Conservation (phyloP, 2,797 vertebrate genomes). For the Bradypodion pumilum region DNA sequence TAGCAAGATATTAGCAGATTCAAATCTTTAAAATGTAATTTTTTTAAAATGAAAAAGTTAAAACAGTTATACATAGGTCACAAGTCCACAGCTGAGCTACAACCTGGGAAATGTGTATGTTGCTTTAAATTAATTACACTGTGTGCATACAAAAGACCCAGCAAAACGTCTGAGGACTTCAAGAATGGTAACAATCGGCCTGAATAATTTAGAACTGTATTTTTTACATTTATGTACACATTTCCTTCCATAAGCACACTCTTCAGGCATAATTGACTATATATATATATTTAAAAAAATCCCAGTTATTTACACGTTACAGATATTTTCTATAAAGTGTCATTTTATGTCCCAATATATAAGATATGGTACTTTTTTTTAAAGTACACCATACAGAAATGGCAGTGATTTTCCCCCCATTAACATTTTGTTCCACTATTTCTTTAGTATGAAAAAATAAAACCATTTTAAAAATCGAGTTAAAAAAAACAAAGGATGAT, state of each 20-base stretch:
- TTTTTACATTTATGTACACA: slow-evolving; percentile 86
- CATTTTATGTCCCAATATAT: slow-evolving; percentile 81
- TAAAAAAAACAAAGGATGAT: slow-evolving; percentile 69
- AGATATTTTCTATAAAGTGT: slow-evolving; percentile 80
- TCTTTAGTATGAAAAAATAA: slow-evolving; percentile 83
- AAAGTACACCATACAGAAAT: slow-evolving; percentile 92
- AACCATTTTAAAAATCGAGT: slow-evolving; percentile 76
- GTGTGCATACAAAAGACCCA: slow-evolving; percentile 85
- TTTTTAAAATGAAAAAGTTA: slow-evolving; percentile 59
- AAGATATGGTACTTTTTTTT: slow-evolving; percentile 84
- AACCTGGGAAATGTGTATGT: slow-evolving; percentile 65
- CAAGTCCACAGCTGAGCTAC: slow-evolving; percentile 77
- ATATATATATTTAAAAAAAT: slow-evolving; percentile 46
- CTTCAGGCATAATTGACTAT: slow-evolving; percentile 74
- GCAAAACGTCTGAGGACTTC: slow-evolving; percentile 81
- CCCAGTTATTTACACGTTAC: slow-evolving; percentile 59
- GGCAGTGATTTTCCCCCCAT: slow-evolving; percentile 86
- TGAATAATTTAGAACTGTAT: slow-evolving; percentile 82
- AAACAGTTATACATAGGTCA: slow-evolving; percentile 78
- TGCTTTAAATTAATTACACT: slow-evolving; percentile 85
- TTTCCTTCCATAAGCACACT: slow-evolving; percentile 75
- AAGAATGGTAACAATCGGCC: slow-evolving; percentile 81
- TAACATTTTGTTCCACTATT: slow-evolving; percentile 74
- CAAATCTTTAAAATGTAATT: slow-evolving; percentile 66
- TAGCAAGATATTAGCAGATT: slow-evolving; percentile 73